These are phyloP conservation scores for Nothobranchius kuhntae DNA, from an alignment of 2,113 vertebrate genomes.

Conservation along the genomic window DNA sequence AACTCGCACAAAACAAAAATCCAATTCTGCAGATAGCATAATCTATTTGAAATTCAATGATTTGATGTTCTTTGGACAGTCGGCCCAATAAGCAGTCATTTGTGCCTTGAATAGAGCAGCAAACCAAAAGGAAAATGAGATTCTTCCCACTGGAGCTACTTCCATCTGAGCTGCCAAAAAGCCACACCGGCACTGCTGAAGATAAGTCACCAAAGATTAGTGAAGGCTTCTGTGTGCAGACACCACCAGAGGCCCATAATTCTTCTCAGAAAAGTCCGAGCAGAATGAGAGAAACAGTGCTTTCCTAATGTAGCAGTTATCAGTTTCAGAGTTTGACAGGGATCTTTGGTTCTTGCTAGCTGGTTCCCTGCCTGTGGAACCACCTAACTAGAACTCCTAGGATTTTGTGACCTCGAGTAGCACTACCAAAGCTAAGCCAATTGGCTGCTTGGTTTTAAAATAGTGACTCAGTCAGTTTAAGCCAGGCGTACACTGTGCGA, in stretches of 20 bases:
- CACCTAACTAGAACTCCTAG: background rate
- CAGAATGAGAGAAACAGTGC: background rate
- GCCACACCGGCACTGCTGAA: slow-evolving; percentile 14
- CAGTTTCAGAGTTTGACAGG: slow-evolving; percentile 29
- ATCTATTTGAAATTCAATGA: slow-evolving; percentile 24
- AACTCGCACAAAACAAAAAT: slow-evolving; percentile 32
- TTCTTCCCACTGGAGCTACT: slow-evolving; percentile 7
- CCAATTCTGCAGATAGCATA: slow-evolving; percentile 27
- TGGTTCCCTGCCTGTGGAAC: slow-evolving; percentile 26
- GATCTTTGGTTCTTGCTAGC: background rate
- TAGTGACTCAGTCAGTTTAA: too few relatives aligned
- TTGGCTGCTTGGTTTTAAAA: too few relatives aligned
- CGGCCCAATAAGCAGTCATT: slow-evolving; percentile 34
- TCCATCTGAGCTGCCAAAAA: background rate
- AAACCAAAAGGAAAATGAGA: slow-evolving; percentile 32
- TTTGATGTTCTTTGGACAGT: slow-evolving; percentile 34
- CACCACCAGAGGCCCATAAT: slow-evolving; percentile 1
- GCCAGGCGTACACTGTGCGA: too few relatives aligned
- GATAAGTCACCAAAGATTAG: slow-evolving; percentile 51
- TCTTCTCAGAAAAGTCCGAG: slow-evolving; percentile 7
- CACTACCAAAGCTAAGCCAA: too few relatives aligned
- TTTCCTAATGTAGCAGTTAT: background rate
- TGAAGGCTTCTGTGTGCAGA: background rate
- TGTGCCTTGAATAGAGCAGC: slow-evolving; percentile 27
- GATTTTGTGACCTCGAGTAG: too few relatives aligned